Evolutionary conservation across 2,888 invertebrate genomes (phyloP).

Genomic region (Drosophila anomalata): DNA sequence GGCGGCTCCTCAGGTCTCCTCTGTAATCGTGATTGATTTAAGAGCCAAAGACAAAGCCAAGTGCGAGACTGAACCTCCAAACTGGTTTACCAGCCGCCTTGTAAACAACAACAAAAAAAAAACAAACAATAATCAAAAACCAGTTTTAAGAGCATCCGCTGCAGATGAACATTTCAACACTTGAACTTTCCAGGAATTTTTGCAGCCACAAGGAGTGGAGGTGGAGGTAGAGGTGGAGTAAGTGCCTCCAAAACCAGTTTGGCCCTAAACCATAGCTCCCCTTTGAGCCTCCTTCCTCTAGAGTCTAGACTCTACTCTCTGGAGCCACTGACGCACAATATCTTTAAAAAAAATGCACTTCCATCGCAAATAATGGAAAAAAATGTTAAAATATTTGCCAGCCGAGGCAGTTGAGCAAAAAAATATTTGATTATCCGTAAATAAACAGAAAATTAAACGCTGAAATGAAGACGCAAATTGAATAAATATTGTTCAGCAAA

Average conservation of each 20-base stretch:
- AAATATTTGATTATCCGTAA: constrained; percentile 58
- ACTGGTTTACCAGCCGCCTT: constrained; percentile 54
- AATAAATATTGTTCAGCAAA: neutral
- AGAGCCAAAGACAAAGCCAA: constrained; percentile 49
- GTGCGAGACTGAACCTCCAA: constrained; percentile 33
- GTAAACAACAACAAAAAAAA: constrained; percentile 25
- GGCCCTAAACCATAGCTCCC: constrained; percentile 14
- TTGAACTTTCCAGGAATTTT: constrained; percentile 78
- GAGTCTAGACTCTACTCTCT: neutral
- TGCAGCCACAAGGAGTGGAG: constrained; percentile 24
- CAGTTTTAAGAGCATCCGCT: constrained; percentile 53
- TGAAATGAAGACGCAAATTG: constrained; percentile 15
- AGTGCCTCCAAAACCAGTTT: constrained; percentile 15
- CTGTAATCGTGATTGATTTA: constrained; percentile 65
- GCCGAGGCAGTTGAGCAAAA: constrained; percentile 42
- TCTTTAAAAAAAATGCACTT: constrained; percentile 50
- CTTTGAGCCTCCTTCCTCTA: too few species aligned
- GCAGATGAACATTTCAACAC: constrained; percentile 58
- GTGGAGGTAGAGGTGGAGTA: constrained; percentile 5
- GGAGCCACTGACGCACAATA: constrained; percentile 17
- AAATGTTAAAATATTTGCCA: constrained; percentile 31
- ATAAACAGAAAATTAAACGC: constrained; percentile 26
- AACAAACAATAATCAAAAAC: constrained; percentile 40
- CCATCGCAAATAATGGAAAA: constrained; percentile 46
- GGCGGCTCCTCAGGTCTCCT: constrained; percentile 26